Conservation (phyloP, 2,888 invertebrate species). For the Atethmia centrago region DNA sequence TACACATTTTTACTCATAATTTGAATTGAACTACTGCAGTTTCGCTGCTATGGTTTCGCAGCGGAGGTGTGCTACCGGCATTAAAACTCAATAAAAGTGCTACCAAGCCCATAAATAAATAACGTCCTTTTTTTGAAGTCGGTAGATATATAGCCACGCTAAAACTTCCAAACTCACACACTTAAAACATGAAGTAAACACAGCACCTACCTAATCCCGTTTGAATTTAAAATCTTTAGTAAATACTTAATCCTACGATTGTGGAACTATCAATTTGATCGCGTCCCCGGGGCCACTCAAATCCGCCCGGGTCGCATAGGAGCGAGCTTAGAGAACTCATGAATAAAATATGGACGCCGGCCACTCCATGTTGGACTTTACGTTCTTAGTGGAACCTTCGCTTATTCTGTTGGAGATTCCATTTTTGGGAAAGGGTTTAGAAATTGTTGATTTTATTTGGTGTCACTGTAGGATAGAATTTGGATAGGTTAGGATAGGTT, state of each 20-base stretch:
- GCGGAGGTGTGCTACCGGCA: too few relatives aligned
- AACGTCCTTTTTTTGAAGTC: too few relatives aligned
- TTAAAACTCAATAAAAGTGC: background rate
- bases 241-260: conserved; percentile 51
- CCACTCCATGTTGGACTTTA: conserved; percentile 37
- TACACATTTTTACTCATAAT: too few relatives aligned
- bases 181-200: conserved; percentile 15
- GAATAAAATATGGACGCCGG: conserved; percentile 56
- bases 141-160: too few relatives aligned
- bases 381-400: conserved; percentile 27
- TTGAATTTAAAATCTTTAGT: conserved; percentile 54
- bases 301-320: conserved; percentile 44
- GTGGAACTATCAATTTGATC: conserved; percentile 54
- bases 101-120: background rate
- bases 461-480: too few relatives aligned
- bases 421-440: conserved; percentile 18
- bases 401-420: conserved; percentile 11
- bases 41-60: too few relatives aligned
- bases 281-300: conserved; percentile 41
- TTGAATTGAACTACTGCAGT: too few relatives aligned
- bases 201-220: conserved; percentile 19
- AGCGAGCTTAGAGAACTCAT: conserved; percentile 40
- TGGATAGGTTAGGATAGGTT: background rate
- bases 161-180: background rate
- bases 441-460: background rate